Evolutionary conservation across 2,888 invertebrate species (phyloP), one percentile per base, ranked within the genome.

Genomic region (Cyrtodaria siliqua): DNA sequence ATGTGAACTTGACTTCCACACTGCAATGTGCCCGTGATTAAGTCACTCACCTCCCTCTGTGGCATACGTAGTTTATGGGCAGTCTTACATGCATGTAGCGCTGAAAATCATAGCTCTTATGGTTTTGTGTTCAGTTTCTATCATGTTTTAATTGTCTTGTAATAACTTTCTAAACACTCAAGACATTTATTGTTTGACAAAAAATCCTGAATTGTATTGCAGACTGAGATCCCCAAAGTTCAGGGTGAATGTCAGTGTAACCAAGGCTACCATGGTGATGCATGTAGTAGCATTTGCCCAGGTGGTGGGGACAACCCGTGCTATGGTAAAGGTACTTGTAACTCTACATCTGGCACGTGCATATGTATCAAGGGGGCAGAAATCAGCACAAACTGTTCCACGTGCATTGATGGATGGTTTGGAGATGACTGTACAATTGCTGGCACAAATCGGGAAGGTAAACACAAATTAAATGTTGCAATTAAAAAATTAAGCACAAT

Each of bases 401-500:
- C 47, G 0, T 87, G 87, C 52, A 61, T 57, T 14, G 27, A 62
- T 26, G 83, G 84, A 12, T 86, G 85, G 83, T 72, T 81, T 42
- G 87, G 87, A 9, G 67, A 69, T 38, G 86, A 86, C 61, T 87
- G 87, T 52, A 74, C 78, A 12, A 57, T 87, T 20, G 83, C 84
- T 40, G 33, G 12, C 33, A 33, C 33, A 8, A 33, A 33, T 8
- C 33, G 33, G 12, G 33, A 33, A 33, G 33, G 33, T 33, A 33
- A 33, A 33, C n/a, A n/a, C n/a, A n/a, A n/a, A n/a, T n/a, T n/a
- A n/a, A n/a, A n/a, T n/a, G n/a, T n/a, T n/a, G n/a, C n/a, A n/a
- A n/a, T n/a, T n/a, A n/a, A n/a, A n/a, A n/a, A n/a, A n/a, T 40
- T 40, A 40, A 40, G 9, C 40, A 40, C 8, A 12, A 40, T 40